Base-by-base conservation (phyloP, 2,888 invertebrate species). In the Eupithecia inturbata region DNA sequence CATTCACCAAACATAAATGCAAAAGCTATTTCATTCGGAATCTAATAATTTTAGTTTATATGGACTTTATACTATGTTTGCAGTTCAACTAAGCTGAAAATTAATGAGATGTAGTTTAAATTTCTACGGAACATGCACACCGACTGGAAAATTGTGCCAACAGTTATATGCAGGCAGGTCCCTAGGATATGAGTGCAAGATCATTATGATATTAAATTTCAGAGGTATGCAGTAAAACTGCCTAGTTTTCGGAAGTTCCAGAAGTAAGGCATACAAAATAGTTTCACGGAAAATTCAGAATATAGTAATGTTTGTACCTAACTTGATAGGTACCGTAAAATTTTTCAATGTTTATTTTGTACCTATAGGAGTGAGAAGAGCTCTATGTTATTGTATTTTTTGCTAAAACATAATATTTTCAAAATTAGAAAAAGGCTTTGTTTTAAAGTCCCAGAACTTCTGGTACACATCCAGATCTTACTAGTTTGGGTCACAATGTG, bases 41-140 rank as follows among this genome's bases (percentile, higher is more conserved):
- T 66, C 41, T 66, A 66, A 41, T 66, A 22, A 36, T 66, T 49
- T 66, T 66, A 41, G 36, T 36, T 26, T 22, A 26, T n/a, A 66
- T 22, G 14, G 39, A 26, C 14, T 36, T 41, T n/a, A 66, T 41
- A 14, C 41, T 66, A 66, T 41, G 66, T 66, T 66, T 66, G 16
- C 26, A 26, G 26, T 22, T 39, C 14, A 1, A 16, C 39, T 66
- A 14, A 4, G 12, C 12, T 66, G 22, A 66, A 22, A 22, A 26
- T 41, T 39, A 66, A 22, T 36, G 26, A 64, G n/a, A 57, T 57
- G 14, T 3, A 3, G 33, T 36, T 64, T 33, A 63, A 22, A 53
- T 53, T 64, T 12, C 28, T 64, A 9, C 9, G 66, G 7, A 33
- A 66, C 36, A 66, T 22, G 66, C 33, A 39, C 36, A 26, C 9